Evolutionary conservation across 2,113 vertebrate species (phyloP).

Genomic region (Dromaius novaehollandiae): DNA sequence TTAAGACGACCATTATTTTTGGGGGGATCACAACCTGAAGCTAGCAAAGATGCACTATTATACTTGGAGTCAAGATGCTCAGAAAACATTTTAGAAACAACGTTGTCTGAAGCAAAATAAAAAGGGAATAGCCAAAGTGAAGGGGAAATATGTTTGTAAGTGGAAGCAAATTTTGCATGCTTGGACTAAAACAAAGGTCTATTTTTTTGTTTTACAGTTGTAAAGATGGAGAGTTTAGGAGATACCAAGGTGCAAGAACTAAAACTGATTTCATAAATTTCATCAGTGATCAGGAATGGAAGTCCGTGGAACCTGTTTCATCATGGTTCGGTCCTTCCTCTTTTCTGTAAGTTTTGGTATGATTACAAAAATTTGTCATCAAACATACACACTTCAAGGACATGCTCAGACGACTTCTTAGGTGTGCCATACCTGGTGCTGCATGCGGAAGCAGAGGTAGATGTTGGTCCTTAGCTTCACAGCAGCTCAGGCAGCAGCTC

Average conservation of each 20-base stretch:
- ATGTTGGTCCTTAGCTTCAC: neutral
- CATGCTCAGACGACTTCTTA: neutral
- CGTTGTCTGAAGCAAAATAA: neutral
- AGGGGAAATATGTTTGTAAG: neutral
- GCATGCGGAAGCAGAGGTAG: neutral
- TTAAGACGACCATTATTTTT: neutral
- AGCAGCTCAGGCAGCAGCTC: neutral
- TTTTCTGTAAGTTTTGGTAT: slow-evolving; percentile 83
- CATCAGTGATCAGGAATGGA: slow-evolving; percentile 92
- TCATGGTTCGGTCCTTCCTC: slow-evolving; percentile 94
- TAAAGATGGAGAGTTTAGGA: slow-evolving; percentile 94
- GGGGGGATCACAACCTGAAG: neutral
- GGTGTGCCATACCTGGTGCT: neutral
- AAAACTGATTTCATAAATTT: slow-evolving; percentile 95
- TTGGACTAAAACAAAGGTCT: neutral
- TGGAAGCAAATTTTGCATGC: neutral
- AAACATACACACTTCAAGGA: rapidly evolving
- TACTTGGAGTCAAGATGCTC: neutral
- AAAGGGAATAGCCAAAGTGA: neutral
- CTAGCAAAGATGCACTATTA: rapidly evolving
- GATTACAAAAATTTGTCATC: neutral
- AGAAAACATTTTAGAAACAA: neutral
- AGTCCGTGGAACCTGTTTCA: slow-evolving; percentile 87
- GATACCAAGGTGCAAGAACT: slow-evolving; percentile 91
- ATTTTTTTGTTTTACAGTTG: slow-evolving; percentile 70